A percentile compares a stretch with the other conserved stretches of the same genome.
phyloP scores from a whole-genome alignment of 2,113 vertebrate genomes.

The Eidolon helvum region DNA sequence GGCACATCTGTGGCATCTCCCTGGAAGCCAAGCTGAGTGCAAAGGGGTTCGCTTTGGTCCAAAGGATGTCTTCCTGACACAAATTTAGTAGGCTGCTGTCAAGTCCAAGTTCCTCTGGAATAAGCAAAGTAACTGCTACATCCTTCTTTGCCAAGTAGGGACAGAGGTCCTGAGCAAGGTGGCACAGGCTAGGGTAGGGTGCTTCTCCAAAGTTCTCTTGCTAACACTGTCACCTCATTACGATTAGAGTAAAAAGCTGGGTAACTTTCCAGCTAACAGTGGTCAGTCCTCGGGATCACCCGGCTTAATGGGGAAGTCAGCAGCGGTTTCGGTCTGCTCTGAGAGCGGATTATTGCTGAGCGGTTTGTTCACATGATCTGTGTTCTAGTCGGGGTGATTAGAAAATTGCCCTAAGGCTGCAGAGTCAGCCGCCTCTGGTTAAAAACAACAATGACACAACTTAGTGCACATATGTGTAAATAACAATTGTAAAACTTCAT shows the following conservation, averaged over 20 bases:
- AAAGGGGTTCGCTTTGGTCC: background rate
- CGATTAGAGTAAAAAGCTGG: background rate
- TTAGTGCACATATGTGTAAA: background rate
- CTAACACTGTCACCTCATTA: background rate
- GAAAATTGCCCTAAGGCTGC: constrained; percentile 35
- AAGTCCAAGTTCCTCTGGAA: background rate
- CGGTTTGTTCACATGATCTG: background rate
- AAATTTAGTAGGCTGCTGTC: background rate
- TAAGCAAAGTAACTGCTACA: background rate
- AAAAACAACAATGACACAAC: background rate
- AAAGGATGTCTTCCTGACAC: background rate
- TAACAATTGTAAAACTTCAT: constrained; percentile 21
- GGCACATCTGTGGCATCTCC: background rate
- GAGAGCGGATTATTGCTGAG: constrained; percentile 73
- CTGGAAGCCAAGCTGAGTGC: background rate
- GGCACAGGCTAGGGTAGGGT: background rate
- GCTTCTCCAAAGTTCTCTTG: background rate
- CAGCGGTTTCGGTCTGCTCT: constrained; percentile 49
- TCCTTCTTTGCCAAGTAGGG: background rate
- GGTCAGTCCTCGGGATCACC: background rate
- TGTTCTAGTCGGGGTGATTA: constrained; percentile 59
- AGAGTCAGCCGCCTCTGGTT: background rate
- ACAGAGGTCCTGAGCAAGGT: background rate
- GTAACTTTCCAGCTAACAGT: background rate
- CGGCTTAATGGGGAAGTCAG: background rate